Conservation (phyloP, 2,113 vertebrate genomes). For the Crotalus viridis region DNA sequence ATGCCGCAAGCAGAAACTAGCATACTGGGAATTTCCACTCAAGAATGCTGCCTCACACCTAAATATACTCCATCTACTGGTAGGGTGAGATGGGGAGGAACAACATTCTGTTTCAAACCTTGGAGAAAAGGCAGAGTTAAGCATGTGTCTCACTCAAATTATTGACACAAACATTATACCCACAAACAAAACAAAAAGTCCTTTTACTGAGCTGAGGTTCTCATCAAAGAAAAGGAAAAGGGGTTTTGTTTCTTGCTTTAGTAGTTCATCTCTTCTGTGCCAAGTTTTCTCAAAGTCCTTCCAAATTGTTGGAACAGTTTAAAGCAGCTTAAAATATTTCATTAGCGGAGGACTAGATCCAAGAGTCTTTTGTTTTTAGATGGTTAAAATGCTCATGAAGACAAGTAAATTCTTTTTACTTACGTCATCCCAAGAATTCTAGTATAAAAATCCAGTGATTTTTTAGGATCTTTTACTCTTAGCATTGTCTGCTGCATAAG, state of each 20-base stretch:
- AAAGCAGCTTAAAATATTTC: not conserved
- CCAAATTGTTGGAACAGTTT: not conserved
- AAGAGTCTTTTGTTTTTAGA: not conserved
- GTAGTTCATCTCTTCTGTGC: not conserved
- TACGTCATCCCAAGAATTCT: conserved; percentile 96
- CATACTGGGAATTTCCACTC: not conserved
- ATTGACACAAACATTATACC: not conserved
- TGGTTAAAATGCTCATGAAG: not conserved
- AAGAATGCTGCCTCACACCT: not conserved
- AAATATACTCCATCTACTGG: not conserved
- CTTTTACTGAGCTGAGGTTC: not conserved
- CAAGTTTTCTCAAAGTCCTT: not conserved
- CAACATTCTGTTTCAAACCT: not conserved
- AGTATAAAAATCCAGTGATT: conserved; percentile 97
- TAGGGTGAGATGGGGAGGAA: too few relatives aligned
- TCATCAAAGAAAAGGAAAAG: not conserved
- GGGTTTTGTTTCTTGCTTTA: not conserved
- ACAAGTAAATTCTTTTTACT: conserved; percentile 62
- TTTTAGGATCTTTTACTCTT: conserved; percentile 92
- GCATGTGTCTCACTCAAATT: not conserved
- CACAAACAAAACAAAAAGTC: not conserved
- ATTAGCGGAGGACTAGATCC: not conserved
- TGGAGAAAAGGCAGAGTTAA: not conserved
- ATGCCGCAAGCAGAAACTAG: not conserved
- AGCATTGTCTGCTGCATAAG: conserved; percentile 98